Percentiles rank a stretch among this genome's conserved stretches.
These are phyloP conservation scores for Notolepis coatsorum DNA, from an alignment of 2,797 vertebrate genomes.

Conservation along the genomic window DNA sequence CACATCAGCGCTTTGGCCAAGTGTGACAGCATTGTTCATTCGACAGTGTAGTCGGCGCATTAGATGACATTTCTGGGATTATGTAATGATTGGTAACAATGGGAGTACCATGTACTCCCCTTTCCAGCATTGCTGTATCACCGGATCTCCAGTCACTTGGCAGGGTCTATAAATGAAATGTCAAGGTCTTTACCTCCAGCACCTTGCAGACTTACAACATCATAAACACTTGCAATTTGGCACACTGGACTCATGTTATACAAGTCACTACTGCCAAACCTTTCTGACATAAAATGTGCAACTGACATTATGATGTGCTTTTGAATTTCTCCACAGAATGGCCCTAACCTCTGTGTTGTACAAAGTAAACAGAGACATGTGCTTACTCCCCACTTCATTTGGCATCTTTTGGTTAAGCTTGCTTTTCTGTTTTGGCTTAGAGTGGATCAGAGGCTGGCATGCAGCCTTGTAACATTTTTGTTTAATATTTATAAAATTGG, in stretches of 20 bases:
- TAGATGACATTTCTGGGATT: conserved; percentile 52
- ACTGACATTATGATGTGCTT: too few relatives aligned
- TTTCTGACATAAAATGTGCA: conserved; percentile 32
- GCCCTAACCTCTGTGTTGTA: too few relatives aligned
- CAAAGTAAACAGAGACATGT: too few relatives aligned
- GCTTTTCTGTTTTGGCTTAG: too few relatives aligned
- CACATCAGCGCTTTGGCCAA: conserved; percentile 41
- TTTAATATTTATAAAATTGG: too few relatives aligned
- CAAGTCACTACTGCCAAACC: conserved; percentile 26
- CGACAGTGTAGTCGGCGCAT: too few relatives aligned
- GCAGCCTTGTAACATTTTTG: too few relatives aligned
- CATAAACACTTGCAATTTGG: conserved; percentile 54
- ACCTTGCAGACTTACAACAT: conserved; percentile 29
- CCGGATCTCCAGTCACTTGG: conserved; percentile 20
- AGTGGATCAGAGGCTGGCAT: too few relatives aligned
- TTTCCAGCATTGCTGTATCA: conserved; percentile 11
- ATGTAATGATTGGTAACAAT: conserved; percentile 64
- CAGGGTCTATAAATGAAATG: conserved; percentile 61
- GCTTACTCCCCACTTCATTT: too few relatives aligned
- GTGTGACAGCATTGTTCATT: conserved; percentile 44
- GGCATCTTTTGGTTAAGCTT: too few relatives aligned
- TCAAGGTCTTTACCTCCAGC: conserved; percentile 49
- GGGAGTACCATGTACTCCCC: conserved; percentile 17
- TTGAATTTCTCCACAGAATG: too few relatives aligned
- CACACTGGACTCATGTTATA: conserved; percentile 24